phyloP scores from a whole-genome alignment of 2,797 vertebrate species.

The Megaceryle alcyon region DNA sequence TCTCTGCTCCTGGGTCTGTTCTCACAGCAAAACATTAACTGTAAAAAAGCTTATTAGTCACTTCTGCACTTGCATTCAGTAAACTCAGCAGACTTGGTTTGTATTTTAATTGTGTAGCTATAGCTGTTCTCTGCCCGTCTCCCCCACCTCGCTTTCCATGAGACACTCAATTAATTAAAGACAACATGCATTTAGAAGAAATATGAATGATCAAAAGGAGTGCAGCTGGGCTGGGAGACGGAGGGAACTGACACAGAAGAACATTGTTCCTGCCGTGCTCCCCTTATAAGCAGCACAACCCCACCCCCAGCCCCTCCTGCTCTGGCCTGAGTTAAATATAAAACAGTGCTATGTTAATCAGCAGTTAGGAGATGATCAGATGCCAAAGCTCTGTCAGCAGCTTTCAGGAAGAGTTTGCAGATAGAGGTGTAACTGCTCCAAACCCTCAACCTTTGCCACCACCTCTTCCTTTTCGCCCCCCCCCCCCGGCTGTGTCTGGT shows the following conservation, averaged over 20 bases:
- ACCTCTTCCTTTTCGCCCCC: background rate
- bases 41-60: constrained; percentile 21
- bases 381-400: constrained; percentile 79
- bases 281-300: constrained; percentile 62
- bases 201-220: constrained; percentile 24
- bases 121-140: constrained; percentile 20
- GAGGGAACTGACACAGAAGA: constrained; percentile 20
- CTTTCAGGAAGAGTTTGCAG: constrained; percentile 58
- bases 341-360: constrained; percentile 83
- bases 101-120: constrained; percentile 25
- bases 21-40: constrained; percentile 18
- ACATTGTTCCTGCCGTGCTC: constrained; percentile 25
- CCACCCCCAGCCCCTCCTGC: constrained; percentile 65
- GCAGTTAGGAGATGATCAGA: constrained; percentile 62
- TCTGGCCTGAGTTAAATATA: constrained; percentile 85
- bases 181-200: constrained; percentile 20
- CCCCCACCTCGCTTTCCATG: background rate
- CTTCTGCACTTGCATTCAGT: constrained; percentile 38
- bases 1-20: constrained; percentile 35
- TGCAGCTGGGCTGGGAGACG: background rate
- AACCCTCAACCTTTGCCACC: constrained; percentile 67
- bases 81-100: constrained; percentile 38
- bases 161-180: constrained; percentile 52
- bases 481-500: background rate
- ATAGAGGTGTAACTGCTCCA: constrained; percentile 41